Evolutionary conservation across 2,888 invertebrate genomes (phyloP), one percentile per base, ranked within the genome.

Genomic region (Philereme vetulata): DNA sequence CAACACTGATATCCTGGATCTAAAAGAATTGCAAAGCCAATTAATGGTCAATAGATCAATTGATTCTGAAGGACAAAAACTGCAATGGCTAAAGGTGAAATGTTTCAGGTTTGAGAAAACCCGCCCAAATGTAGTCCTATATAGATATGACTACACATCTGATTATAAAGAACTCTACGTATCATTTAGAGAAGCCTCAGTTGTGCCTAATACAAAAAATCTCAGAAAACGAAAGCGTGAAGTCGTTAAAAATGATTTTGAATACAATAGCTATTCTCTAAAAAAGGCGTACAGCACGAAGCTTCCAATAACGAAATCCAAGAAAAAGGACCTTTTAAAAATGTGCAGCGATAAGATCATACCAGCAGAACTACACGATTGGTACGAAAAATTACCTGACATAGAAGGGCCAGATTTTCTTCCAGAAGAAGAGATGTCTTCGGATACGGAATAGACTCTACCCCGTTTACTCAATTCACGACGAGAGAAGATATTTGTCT

Each of bases 351-450:
- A 45, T 42, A 50, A 36, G 36, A 56, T 56, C n/a, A 51, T 56
- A 50, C 38, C 56, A n/a, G 32, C n/a, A 32, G 42, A 56, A 46
- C 50, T 56, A 36, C 56, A 50, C 44, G 36, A 49, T 44, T 56
- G 56, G 49, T 56, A 50, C 38, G 34, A 47, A n/a, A 47, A 47
- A 34, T 53, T 53, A 38, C 53, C 53, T 11, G 46, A 46, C 38
- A 45, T 46, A 53, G 45, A 46, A 46, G 53, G 46, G 36, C 53
- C 36, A 46, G 46, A 46, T 36, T 53, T 11, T 54, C n/a, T 54
- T 33, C 48, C 54, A 4, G 47, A 54, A 40, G 42, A 54, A 40
- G 54, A 21, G 21, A 21, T 32, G n/a, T 44, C 34, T 42, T 52
- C 52, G 11, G 10, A 49, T 10, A 11, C 48, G 36, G 48, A 49